Conservation (phyloP, 2,888 invertebrate genomes). For the Campoplex nolae region DNA sequence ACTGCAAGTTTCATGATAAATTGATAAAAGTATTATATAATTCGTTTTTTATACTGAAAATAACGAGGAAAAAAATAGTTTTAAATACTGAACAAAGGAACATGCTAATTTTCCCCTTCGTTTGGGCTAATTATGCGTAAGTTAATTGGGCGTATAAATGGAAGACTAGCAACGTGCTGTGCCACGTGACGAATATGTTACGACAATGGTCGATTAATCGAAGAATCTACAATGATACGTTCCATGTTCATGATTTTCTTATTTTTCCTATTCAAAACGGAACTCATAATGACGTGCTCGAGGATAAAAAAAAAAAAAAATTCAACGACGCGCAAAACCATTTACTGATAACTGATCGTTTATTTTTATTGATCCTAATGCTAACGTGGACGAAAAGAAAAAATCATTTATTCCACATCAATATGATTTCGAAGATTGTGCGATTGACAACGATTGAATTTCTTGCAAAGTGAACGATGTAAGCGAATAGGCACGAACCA, state of each 20-base stretch:
- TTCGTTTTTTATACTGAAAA: neutral
- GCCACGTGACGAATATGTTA: constrained; percentile 37
- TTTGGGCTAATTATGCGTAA: neutral
- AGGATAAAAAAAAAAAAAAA: constrained; percentile 11
- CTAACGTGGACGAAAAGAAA: neutral
- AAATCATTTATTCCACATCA: neutral
- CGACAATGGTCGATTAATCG: neutral
- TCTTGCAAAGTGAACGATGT: neutral
- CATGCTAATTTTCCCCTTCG: neutral
- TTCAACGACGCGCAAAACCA: neutral
- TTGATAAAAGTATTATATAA: neutral
- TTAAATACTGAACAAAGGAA: neutral
- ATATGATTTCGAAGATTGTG: neutral
- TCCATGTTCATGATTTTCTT: constrained; percentile 11
- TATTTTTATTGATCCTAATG: neutral
- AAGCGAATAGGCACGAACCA: neutral
- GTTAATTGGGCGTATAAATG: constrained; percentile 18
- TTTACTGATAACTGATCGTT: neutral
- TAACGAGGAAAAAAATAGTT: neutral
- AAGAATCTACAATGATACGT: neutral
- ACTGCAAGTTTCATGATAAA: neutral
- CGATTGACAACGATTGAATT: neutral
- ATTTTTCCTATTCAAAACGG: constrained; percentile 2
- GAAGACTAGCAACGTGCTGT: constrained; percentile 38
- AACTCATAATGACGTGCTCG: neutral